These are phyloP conservation scores for Agapornis roseicollis DNA, from an alignment of 2,113 vertebrate genomes.

Conservation along the genomic window DNA sequence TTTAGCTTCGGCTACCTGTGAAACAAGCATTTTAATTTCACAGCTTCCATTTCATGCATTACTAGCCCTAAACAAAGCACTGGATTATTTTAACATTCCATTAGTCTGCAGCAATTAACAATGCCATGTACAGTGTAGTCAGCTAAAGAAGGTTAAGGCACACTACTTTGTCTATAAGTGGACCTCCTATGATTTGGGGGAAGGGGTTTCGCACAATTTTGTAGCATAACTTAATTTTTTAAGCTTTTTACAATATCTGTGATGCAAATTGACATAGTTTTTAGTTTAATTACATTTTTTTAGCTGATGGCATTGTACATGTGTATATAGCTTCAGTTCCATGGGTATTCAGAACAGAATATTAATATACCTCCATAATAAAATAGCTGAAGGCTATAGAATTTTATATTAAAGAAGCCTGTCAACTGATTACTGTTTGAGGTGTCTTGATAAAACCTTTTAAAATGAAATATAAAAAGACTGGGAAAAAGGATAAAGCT, in stretches of 20 bases:
- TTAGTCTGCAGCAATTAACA: slow-evolving; percentile 80
- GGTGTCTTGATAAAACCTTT: not conserved
- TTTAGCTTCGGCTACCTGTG: slow-evolving; percentile 64
- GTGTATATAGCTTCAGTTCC: slow-evolving; percentile 50
- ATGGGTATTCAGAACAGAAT: slow-evolving; percentile 66
- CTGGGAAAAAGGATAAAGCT: not conserved
- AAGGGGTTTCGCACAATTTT: not conserved
- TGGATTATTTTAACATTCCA: slow-evolving; percentile 77
- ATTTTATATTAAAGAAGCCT: not conserved
- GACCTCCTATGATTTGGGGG: not conserved
- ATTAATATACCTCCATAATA: not conserved
- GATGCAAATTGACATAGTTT: not conserved
- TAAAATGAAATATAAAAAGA: not conserved
- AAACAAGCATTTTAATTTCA: slow-evolving; percentile 77
- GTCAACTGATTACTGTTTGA: not conserved
- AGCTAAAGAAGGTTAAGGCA: slow-evolving; percentile 48
- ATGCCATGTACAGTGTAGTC: slow-evolving; percentile 61
- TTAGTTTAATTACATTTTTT: slow-evolving; percentile 33
- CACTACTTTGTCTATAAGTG: not conserved
- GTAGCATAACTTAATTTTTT: not conserved
- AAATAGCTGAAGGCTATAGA: not conserved
- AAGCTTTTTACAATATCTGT: not conserved
- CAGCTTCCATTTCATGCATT: slow-evolving; percentile 76
- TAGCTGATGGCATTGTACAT: slow-evolving; percentile 45
- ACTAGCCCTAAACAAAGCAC: slow-evolving; percentile 73